Evolutionary conservation across 2,888 invertebrate species (phyloP).

Genomic region (Tetanocera ferruginea): DNA sequence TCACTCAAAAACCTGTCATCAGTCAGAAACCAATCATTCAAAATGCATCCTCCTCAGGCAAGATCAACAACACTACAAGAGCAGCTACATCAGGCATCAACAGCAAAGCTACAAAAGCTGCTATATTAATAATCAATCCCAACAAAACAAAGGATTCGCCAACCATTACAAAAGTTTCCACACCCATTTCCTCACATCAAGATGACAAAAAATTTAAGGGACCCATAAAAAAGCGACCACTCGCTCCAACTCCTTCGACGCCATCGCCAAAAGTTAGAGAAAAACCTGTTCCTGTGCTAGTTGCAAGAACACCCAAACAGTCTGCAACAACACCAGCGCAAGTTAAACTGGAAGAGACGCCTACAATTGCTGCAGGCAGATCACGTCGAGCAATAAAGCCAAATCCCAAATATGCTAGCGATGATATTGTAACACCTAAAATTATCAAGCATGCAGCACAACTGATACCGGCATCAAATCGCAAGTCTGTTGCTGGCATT

Average conservation of each 20-base stretch:
- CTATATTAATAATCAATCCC: not conserved
- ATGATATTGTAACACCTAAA: slow-evolving; percentile 65
- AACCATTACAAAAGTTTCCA: slow-evolving; percentile 12
- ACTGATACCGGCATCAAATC: slow-evolving; percentile 39
- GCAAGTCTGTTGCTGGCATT: slow-evolving; percentile 36
- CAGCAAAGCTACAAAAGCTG: not conserved
- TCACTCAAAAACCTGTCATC: too few relatives aligned
- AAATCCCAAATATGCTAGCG: slow-evolving; percentile 68
- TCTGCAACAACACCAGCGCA: not conserved
- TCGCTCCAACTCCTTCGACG: slow-evolving; percentile 19
- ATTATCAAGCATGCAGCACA: slow-evolving; percentile 54
- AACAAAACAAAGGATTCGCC: too few relatives aligned
- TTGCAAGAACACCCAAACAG: slow-evolving; percentile 28
- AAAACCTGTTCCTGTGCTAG: not conserved
- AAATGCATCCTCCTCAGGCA: too few relatives aligned
- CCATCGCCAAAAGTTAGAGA: slow-evolving; percentile 8
- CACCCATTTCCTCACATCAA: slow-evolving; percentile 3
- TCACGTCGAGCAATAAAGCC: slow-evolving; percentile 69
- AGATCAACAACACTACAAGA: slow-evolving; percentile 9
- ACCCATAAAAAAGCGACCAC: slow-evolving; percentile 46
- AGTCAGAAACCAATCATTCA: too few relatives aligned
- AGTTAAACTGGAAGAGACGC: slow-evolving; percentile 40
- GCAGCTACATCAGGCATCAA: not conserved
- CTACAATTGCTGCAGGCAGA: slow-evolving; percentile 65
- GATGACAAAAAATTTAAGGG: slow-evolving; percentile 48